Evolutionary conservation across 2,888 invertebrate species (phyloP).

Genomic region (Andricus curvator): DNA sequence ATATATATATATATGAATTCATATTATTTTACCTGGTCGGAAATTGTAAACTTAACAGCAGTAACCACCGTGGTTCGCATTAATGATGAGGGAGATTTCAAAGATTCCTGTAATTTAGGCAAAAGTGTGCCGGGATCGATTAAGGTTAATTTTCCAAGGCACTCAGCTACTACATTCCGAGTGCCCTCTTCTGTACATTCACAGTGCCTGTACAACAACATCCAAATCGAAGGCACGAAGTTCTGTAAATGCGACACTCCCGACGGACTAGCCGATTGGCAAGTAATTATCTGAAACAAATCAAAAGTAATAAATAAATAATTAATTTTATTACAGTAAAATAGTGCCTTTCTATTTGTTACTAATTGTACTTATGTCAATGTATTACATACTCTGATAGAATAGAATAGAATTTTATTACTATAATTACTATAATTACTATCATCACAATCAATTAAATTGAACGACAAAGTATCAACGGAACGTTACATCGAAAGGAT

Average conservation of each 20-base stretch:
- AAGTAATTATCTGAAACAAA: constrained; percentile 81
- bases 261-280: constrained; percentile 80
- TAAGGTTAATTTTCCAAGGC: constrained; percentile 96
- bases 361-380: too few relatives aligned
- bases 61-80: constrained; percentile 98
- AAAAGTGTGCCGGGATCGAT: constrained; percentile 93
- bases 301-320: constrained; percentile 10
- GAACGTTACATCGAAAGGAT: too few relatives aligned
- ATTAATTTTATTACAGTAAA: neutral
- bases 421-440: too few relatives aligned
- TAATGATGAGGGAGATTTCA: constrained; percentile 89
- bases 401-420: too few relatives aligned
- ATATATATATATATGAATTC: neutral
- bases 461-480: neutral
- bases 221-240: constrained; percentile 94
- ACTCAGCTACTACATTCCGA: constrained; percentile 99
- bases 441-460: too few relatives aligned
- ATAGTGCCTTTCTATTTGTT: too few relatives aligned
- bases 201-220: constrained; percentile 94
- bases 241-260: constrained; percentile 80
- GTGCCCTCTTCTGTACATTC: constrained; percentile 99
- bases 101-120: constrained; percentile 91
- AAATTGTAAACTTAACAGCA: constrained; percentile 98
- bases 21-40: constrained; percentile 87
- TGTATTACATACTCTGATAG: too few relatives aligned